Evolutionary conservation across 2,113 vertebrate genomes (phyloP).

Genomic region (Apteryx owenii): DNA sequence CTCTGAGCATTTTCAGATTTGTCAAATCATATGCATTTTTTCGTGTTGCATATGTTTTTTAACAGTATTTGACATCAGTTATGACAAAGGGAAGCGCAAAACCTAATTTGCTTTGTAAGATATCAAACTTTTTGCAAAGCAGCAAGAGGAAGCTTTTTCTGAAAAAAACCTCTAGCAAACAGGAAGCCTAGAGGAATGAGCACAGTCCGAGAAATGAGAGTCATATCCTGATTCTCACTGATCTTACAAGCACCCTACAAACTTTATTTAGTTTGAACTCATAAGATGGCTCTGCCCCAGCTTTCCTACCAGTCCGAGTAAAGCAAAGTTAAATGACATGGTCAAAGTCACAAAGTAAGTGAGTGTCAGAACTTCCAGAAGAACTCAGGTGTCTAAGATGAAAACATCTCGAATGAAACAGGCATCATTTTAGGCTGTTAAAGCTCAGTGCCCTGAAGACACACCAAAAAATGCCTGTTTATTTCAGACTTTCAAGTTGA

Average conservation of each 20-base stretch:
- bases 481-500: background rate
- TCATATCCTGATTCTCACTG: background rate
- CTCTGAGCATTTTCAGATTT: background rate
- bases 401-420: background rate
- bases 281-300: background rate
- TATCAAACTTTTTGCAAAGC: background rate
- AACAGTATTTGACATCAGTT: background rate
- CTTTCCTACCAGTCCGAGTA: background rate
- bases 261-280: background rate
- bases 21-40: background rate
- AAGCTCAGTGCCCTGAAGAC: background rate
- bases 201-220: background rate
- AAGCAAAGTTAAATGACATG: background rate
- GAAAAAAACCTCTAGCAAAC: background rate
- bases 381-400: background rate
- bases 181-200: constrained; percentile 14
- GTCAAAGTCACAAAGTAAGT: background rate
- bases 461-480: background rate
- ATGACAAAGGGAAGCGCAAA: background rate
- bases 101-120: background rate
- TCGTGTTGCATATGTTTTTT: background rate
- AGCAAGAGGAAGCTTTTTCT: background rate
- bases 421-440: background rate
- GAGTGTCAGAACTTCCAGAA: background rate
- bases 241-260: background rate